A percentile compares a stretch with the other conserved stretches of the same genome.
These are phyloP conservation scores for Crenuchus spilurus DNA, from an alignment of 2,797 vertebrate genomes.

Conservation along the genomic window DNA sequence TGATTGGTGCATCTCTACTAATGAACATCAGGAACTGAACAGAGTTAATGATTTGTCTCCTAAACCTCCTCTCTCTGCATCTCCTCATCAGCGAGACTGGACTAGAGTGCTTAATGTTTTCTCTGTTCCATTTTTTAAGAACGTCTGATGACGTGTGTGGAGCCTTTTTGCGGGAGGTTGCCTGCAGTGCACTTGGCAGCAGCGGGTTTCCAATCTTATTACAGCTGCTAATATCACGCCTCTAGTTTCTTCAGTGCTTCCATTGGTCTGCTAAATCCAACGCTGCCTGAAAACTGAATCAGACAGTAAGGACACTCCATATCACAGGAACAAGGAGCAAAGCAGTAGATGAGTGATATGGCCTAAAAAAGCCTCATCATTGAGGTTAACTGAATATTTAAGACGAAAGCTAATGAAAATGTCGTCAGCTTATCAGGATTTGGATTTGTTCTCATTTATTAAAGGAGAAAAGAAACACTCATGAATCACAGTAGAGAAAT, in stretches of 20 bases:
- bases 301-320: no score
- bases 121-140: background rate
- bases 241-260: slow-evolving; percentile 13
- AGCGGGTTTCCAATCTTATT: slow-evolving; percentile 24
- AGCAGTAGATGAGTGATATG: background rate
- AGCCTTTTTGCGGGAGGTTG: background rate
- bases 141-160: background rate
- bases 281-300: slow-evolving; percentile 19
- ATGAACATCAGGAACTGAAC: background rate
- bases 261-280: slow-evolving; percentile 15
- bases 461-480: no score
- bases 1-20: no score
- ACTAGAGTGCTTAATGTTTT: background rate
- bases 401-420: background rate
- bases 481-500: no score
- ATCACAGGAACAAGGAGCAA: background rate
- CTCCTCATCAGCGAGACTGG: background rate
- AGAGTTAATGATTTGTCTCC: slow-evolving; percentile 11
- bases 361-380: background rate
- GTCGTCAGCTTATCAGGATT: background rate
- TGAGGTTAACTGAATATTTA: background rate
- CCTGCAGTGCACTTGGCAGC: background rate
- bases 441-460: no score
- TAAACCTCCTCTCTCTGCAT: background rate
- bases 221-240: slow-evolving; percentile 32